phyloP scores from a whole-genome alignment of 2,113 vertebrate genomes.

The Scatophagus argus region DNA sequence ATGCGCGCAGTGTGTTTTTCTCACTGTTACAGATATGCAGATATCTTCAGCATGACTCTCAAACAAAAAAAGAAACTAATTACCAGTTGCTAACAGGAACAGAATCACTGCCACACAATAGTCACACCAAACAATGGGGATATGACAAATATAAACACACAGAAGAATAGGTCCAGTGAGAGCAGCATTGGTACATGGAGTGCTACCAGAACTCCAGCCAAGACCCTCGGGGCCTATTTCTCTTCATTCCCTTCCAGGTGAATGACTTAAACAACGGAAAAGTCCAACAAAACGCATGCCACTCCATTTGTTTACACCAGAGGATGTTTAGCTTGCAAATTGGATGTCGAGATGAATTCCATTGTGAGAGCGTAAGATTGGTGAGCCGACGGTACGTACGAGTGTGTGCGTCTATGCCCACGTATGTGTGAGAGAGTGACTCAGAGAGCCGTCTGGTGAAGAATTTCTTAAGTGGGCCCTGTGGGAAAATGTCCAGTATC shows the following conservation, averaged over 20 bases:
- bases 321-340: constrained; percentile 78
- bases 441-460: constrained; percentile 48
- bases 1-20: constrained; percentile 26
- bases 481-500: constrained; percentile 69
- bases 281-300: constrained; percentile 26
- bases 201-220: constrained; percentile 31
- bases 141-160: constrained; percentile 74
- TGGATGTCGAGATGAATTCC: constrained; percentile 59
- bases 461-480: constrained; percentile 71
- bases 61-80: constrained; percentile 44
- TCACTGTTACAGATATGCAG: constrained; percentile 31
- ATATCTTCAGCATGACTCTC: constrained; percentile 22
- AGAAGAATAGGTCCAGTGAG: constrained; percentile 62
- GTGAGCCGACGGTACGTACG: constrained; percentile 24
- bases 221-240: constrained; percentile 53
- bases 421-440: constrained; percentile 41
- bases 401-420: background rate
- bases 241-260: constrained; percentile 65
- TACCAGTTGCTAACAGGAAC: constrained; percentile 56
- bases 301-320: constrained; percentile 65
- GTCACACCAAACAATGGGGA: constrained; percentile 66
- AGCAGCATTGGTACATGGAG: constrained; percentile 4
- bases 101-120: constrained; percentile 59
- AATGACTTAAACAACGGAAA: constrained; percentile 59
- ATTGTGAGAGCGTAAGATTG: constrained; percentile 53